Evolutionary conservation across 2,113 vertebrate species (phyloP).

Genomic region (Hemiprocne comata): DNA sequence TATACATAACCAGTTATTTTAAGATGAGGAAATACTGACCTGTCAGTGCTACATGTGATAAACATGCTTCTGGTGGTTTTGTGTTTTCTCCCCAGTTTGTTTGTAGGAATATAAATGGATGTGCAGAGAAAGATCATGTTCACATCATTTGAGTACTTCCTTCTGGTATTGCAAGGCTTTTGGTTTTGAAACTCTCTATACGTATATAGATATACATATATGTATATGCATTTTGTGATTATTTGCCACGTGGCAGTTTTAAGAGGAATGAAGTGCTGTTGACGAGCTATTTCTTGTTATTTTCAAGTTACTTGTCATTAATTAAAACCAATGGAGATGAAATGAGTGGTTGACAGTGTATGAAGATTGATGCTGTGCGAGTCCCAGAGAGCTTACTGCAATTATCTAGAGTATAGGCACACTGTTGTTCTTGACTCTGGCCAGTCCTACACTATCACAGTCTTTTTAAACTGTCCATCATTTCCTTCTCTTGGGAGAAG

Average conservation of each 20-base stretch:
- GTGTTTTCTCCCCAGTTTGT: background rate
- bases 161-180: background rate
- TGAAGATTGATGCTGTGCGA: background rate
- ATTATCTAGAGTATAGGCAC: background rate
- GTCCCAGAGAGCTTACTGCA: background rate
- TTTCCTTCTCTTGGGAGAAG: background rate
- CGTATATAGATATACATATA: too few species aligned
- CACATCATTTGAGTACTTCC: background rate
- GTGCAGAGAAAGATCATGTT: fast-evolving
- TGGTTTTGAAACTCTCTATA: background rate
- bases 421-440: background rate
- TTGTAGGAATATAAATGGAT: background rate
- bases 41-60: background rate
- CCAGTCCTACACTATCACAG: background rate
- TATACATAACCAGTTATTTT: background rate
- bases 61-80: background rate
- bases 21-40: background rate
- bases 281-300: background rate
- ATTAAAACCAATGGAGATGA: background rate
- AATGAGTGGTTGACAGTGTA: background rate
- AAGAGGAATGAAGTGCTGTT: background rate
- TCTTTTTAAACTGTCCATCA: background rate
- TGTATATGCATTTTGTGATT: background rate
- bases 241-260: background rate
- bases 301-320: background rate